Percentiles rank a stretch among this genome's conserved stretches.
Conservation (phyloP, 2,113 vertebrate species). For the Macquaria ambigua region DNA sequence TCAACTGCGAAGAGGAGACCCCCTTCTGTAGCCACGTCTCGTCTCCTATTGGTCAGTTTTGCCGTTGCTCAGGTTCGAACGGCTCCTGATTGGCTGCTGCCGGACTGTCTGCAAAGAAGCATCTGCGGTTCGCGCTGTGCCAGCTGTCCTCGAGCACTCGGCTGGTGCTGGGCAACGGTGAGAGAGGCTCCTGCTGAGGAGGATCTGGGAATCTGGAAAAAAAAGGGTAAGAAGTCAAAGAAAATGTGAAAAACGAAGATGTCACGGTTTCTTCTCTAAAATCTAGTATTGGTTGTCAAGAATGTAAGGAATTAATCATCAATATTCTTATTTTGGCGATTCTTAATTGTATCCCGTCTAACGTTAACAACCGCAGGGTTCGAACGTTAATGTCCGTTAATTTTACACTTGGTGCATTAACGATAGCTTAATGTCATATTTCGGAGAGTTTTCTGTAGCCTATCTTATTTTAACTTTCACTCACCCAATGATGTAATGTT, state of each 20-base stretch:
- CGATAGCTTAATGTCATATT: background rate
- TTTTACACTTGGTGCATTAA: background rate
- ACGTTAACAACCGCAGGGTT: background rate
- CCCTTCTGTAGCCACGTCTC: background rate
- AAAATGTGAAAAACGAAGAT: background rate
- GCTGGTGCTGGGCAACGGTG: constrained; percentile 55
- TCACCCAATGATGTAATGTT: background rate
- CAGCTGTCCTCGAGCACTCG: constrained; percentile 75
- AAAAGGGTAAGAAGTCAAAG: constrained; percentile 48
- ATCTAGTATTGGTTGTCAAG: background rate
- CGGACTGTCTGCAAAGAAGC: constrained; percentile 36
- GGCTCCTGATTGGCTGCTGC: constrained; percentile 63
- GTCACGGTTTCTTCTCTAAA: background rate
- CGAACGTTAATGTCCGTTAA: background rate
- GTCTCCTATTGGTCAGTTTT: constrained; percentile 60
- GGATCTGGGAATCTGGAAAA: constrained; percentile 26
- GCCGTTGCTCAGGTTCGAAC: background rate
- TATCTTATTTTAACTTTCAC: background rate
- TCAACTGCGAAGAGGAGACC: constrained; percentile 22
- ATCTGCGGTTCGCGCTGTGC: constrained; percentile 69
- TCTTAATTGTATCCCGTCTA: background rate
- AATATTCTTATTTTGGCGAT: background rate
- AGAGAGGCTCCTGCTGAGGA: constrained; percentile 28
- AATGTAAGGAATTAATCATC: background rate
- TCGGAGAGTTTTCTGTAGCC: background rate